These are phyloP conservation scores for Hippoglossus hippoglossus DNA, from an alignment of 2,797 vertebrate genomes.

Conservation along the genomic window DNA sequence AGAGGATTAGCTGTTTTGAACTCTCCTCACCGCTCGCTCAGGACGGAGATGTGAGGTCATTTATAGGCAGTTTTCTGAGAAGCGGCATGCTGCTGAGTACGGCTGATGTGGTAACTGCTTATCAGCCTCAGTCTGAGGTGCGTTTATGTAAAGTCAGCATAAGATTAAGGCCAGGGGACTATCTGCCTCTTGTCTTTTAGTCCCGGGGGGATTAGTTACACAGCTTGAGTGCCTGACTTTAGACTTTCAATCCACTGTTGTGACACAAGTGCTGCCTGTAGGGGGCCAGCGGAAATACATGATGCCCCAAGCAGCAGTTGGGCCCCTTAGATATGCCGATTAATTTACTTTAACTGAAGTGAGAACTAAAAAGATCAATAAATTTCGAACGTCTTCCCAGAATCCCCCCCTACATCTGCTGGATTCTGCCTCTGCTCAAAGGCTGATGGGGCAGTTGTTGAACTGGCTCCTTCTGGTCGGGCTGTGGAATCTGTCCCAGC, in stretches of 20 bases:
- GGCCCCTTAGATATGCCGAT: neutral
- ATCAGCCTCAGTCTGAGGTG: constrained; percentile 49
- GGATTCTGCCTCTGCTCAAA: too few species aligned
- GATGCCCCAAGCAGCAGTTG: too few species aligned
- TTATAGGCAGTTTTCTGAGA: constrained; percentile 41
- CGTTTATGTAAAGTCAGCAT: constrained; percentile 59
- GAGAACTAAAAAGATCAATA: neutral
- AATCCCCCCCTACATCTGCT: too few species aligned
- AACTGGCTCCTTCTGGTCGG: too few species aligned
- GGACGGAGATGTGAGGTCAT: too few species aligned
- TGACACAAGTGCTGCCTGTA: neutral
- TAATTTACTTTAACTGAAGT: neutral
- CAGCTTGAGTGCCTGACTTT: constrained; percentile 25
- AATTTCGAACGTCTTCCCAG: too few species aligned
- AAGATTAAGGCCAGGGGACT: constrained; percentile 69
- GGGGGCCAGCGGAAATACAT: too few species aligned
- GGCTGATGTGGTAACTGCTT: constrained; percentile 31
- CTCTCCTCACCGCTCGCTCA: too few species aligned
- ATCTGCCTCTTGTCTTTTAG: constrained; percentile 29
- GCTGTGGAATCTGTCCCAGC: too few species aligned
- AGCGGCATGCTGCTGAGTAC: constrained; percentile 1
- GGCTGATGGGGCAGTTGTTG: too few species aligned
- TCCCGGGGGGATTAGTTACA: constrained; percentile 54
- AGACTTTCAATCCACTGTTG: constrained; percentile 3
- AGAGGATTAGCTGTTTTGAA: too few species aligned